Conservation (phyloP, 1,140 invertebrate genomes). For the Brachionus paranguensis region DNA sequence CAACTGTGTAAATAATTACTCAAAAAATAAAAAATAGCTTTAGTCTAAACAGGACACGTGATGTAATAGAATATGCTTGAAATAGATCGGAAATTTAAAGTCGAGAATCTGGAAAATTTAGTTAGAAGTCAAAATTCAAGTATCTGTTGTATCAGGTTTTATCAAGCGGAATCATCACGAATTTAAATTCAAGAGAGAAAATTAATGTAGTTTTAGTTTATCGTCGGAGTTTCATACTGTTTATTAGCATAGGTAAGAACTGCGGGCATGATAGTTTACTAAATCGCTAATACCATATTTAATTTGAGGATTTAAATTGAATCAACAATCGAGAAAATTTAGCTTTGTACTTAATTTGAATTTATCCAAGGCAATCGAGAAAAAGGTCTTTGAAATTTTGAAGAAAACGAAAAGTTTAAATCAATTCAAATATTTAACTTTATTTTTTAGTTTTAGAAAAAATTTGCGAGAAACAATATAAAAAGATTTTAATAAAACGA, state of each 20-base stretch:
- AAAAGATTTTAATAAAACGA: constrained; percentile 14
- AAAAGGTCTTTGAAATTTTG: background rate
- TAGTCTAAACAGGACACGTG: background rate
- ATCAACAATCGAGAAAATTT: background rate
- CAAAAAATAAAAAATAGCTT: background rate
- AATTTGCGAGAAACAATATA: background rate
- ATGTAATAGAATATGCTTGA: background rate
- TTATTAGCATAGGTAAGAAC: background rate
- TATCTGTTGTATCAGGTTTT: background rate
- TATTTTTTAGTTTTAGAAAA: background rate
- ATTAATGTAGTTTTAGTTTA: background rate
- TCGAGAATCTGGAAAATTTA: background rate
- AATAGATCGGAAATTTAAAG: background rate
- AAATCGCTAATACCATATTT: background rate
- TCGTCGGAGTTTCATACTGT: background rate
- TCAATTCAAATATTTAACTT: constrained; percentile 6
- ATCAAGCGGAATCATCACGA: background rate
- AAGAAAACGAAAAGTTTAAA: constrained; percentile 4
- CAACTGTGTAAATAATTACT: background rate
- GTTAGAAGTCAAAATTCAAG: background rate
- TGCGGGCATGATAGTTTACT: background rate
- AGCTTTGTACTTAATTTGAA: background rate
- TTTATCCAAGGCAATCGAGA: background rate
- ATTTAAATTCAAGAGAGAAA: background rate
- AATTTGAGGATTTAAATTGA: background rate